Percentiles rank a stretch among this genome's conserved stretches.
phyloP scores from a whole-genome alignment of 2,797 vertebrate genomes.

The Zalophus californianus region DNA sequence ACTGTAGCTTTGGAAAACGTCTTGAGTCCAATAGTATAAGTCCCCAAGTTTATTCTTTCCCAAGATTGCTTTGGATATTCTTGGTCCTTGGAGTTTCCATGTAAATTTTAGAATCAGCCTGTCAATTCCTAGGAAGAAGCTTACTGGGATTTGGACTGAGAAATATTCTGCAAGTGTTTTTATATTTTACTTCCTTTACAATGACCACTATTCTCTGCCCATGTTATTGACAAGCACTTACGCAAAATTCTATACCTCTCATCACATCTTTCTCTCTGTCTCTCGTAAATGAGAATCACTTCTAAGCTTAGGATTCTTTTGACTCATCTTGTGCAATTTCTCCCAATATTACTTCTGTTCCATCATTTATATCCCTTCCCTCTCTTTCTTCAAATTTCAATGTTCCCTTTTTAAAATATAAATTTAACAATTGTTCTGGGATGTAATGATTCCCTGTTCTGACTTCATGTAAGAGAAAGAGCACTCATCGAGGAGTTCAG shows the following conservation, averaged over 20 bases:
- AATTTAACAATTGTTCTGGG: neutral
- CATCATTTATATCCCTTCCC: neutral
- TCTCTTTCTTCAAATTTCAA: neutral
- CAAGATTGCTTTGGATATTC: neutral
- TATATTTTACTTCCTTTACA: neutral
- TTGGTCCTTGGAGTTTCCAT: neutral
- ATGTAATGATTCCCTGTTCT: neutral
- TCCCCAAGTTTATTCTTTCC: neutral
- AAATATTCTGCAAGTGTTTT: neutral
- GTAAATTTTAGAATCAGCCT: neutral
- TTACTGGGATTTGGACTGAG: neutral
- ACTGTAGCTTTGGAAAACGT: neutral
- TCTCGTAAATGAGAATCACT: neutral
- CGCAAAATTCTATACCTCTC: neutral
- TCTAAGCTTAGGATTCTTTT: neutral
- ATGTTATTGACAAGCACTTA: neutral
- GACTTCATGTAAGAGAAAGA: neutral
- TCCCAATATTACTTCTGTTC: neutral
- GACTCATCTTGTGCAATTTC: neutral
- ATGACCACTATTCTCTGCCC: neutral
- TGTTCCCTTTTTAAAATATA: neutral
- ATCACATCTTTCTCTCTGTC: neutral
- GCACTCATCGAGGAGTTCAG: neutral
- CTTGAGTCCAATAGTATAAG: neutral
- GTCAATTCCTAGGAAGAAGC: neutral